Base-by-base conservation (phyloP, 37 sponge, comb jelly and placozoan species). In the Tethya wilhelma region DNA sequence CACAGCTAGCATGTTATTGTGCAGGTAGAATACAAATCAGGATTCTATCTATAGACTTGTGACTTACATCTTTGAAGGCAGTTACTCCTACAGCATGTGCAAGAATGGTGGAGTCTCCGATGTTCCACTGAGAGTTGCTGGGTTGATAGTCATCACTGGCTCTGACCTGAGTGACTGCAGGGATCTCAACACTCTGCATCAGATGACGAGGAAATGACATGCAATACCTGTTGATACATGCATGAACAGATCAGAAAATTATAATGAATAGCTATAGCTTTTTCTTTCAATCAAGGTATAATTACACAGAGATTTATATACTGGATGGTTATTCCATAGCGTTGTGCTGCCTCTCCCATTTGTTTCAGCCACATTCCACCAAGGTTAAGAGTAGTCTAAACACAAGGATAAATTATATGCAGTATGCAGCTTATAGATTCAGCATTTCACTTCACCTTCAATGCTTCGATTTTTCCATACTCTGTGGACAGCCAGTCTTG, bases 1-100 rank as follows among this genome's bases (percentile, higher is more conserved):
- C 20, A 62, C 29, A 12, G 26, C 9, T 25, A 7, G 19, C 38
- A n/a, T 30, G 43, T n/a, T n/a, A n/a, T n/a, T n/a, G n/a, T n/a
- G n/a, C n/a, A n/a, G n/a, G n/a, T n/a, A n/a, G n/a, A n/a, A n/a
- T n/a, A n/a, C n/a, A n/a, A n/a, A n/a, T n/a, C n/a, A n/a, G n/a
- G n/a, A n/a, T n/a, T n/a, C n/a, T n/a, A n/a, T n/a, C n/a, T n/a
- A n/a, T n/a, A n/a, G n/a, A n/a, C n/a, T n/a, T n/a, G 17, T 3
- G 46, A 82, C 77, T 77, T 31, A 86, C 91, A 89, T 93, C 93
- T 81, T 93, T 93, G 75, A 88, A 93, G 1, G 89, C 77, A 67
- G 89, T 83, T 23, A 93, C 46, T 23, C 93, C 93, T 3, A 93
- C 41, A 42, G 93, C 77, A 62, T 81, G 66, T 29, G 81, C 64